phyloP scores from a whole-genome alignment of 2,797 vertebrate genomes.

The Microtus agrestis region DNA sequence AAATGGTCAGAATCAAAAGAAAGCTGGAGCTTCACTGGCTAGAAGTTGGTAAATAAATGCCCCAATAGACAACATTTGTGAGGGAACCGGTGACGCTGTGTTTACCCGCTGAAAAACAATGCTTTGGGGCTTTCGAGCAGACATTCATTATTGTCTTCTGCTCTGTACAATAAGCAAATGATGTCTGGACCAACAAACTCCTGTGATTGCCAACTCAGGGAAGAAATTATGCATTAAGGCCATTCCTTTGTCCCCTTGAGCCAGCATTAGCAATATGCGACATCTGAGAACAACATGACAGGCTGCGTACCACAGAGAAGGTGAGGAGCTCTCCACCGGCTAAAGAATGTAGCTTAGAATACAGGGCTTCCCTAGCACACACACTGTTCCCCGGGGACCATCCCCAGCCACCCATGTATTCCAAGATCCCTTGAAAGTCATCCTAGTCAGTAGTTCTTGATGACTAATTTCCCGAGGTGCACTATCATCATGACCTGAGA shows the following conservation, averaged over 20 bases:
- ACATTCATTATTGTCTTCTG: not conserved
- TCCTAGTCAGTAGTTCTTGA: not conserved
- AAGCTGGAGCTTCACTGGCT: not conserved
- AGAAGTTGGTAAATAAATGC: conserved; percentile 23
- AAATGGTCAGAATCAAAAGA: conserved; percentile 39
- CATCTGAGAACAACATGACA: not conserved
- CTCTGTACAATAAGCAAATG: conserved; percentile 14
- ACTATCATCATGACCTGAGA: not conserved
- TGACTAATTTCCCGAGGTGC: not conserved
- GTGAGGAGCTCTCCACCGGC: not conserved
- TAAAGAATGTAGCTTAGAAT: not conserved
- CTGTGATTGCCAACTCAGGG: conserved; percentile 12
- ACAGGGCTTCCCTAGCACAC: not conserved
- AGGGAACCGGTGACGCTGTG: not conserved
- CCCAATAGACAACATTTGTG: not conserved
- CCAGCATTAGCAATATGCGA: not conserved
- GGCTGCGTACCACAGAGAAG: not conserved
- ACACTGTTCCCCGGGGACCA: not conserved
- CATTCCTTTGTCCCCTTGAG: not conserved
- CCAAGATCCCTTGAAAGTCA: not conserved
- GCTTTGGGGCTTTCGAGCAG: conserved; percentile 2
- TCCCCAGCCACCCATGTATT: not conserved
- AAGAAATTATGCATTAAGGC: not conserved
- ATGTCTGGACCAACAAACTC: conserved; percentile 35
- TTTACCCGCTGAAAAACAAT: not conserved